Percentiles rank a stretch among this genome's conserved stretches.
These are phyloP conservation scores for Trididemnum miniatum DNA, from an alignment of 23 tunicate species.

Conservation along the genomic window DNA sequence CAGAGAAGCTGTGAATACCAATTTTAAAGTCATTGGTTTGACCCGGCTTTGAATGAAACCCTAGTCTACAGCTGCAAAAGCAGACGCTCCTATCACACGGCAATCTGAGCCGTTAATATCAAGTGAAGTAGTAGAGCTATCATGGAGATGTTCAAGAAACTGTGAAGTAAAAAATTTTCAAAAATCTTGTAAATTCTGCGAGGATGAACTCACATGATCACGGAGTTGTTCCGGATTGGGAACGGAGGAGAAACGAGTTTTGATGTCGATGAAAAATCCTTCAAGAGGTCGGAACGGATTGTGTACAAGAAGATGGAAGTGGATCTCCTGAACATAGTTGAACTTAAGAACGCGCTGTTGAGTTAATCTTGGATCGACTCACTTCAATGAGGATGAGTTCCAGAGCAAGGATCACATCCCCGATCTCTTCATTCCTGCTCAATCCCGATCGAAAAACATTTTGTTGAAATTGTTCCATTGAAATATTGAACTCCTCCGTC, in stretches of 20 bases:
- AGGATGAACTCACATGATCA: slow-evolving; percentile 41
- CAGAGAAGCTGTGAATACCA: too few species aligned
- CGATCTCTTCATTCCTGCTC: slow-evolving; percentile 26
- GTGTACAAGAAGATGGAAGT: slow-evolving; percentile 86
- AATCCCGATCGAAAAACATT: slow-evolving; percentile 43
- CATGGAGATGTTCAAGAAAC: too few species aligned
- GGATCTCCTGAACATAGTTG: slow-evolving; percentile 63
- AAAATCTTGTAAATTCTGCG: too few species aligned
- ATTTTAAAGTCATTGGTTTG: too few species aligned
- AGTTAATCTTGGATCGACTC: background rate
- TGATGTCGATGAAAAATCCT: slow-evolving; percentile 92
- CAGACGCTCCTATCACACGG: too few species aligned
- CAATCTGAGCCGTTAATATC: too few species aligned
- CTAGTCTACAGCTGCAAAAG: too few species aligned
- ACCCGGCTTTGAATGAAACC: too few species aligned
- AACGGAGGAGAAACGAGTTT: slow-evolving; percentile 59
- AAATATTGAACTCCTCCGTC: slow-evolving; percentile 93
- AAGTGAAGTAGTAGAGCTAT: too few species aligned
- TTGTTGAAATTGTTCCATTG: slow-evolving; percentile 84
- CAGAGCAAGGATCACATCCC: slow-evolving; percentile 73
- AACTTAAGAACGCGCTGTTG: background rate
- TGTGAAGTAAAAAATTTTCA: too few species aligned
- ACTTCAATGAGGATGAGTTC: slow-evolving; percentile 81
- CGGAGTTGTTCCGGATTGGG: slow-evolving; percentile 69
- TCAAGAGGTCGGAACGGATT: slow-evolving; percentile 89